Evolutionary conservation across 2,113 vertebrate genomes (phyloP), one percentile per base, ranked within the genome.

Genomic region (Tupaia tana): DNA sequence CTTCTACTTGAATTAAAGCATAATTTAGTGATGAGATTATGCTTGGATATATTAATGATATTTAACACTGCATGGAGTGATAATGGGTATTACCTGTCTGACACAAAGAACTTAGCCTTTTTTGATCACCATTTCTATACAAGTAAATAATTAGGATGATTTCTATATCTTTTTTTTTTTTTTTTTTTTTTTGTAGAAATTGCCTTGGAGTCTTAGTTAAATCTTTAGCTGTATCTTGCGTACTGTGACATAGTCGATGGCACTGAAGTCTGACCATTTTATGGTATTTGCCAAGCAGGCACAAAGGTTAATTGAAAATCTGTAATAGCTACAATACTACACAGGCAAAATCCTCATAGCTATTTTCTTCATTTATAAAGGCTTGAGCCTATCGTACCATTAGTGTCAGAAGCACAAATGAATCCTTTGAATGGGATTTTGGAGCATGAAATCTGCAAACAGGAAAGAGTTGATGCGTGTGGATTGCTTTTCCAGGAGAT

Each of bases 251-350:
- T 86, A n/a, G 74, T 92, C 61, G 64, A 1, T 64, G 75, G 67
- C 43, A 78, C 71, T 95, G 88, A 63, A 73, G 52, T 83, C 94
- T 89, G 92, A 64, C 34, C 56, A 80, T 43, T 93, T 43, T 93
- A 25, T 63, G 56, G 14, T 74, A 31, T 29, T 91, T 89, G 78
- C 96, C 95, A 90, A 93, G 63, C 25, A 94, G 54, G 5, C 78
- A 77, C 94, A 96, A 70, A 92, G 84, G 64, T 52, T 18, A 98
- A 98, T 96, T 63, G 20, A 93, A 97, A 97, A 97, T 59, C 70
- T 94, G 95, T 93, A 92, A 89, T 85, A 96, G 94, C 95, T 87
- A 31, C 54, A 96, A 18, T 29, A 94, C 25, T 54, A 64, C 66
- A 88, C 16, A 18, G 52, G 84, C 27, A 97, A 97, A 93, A 56